Percentiles rank a stretch among this genome's conserved stretches.
phyloP scores from a whole-genome alignment of 2,113 vertebrate species.

The Gallinago jamesoni region DNA sequence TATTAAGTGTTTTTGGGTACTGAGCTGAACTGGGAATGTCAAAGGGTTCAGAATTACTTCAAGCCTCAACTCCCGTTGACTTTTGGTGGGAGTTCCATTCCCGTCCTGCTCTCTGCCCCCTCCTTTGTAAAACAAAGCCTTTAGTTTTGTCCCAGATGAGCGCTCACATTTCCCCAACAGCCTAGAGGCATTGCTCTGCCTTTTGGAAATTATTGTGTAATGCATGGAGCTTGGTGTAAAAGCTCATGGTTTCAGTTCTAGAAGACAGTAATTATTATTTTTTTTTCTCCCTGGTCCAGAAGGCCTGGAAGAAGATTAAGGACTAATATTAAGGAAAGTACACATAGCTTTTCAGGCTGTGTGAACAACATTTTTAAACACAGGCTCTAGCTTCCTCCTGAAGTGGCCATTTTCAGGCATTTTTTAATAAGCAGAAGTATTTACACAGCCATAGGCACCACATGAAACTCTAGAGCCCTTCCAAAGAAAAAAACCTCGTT shows the following conservation, averaged over 20 bases:
- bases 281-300: background rate
- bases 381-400: background rate
- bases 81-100: background rate
- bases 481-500: background rate
- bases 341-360: background rate
- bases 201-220: constrained; percentile 43
- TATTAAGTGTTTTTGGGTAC: constrained; percentile 19
- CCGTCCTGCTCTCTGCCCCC: background rate
- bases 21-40: constrained; percentile 16
- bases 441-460: background rate
- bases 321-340: background rate
- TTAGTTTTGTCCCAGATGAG: constrained; percentile 27
- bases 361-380: background rate
- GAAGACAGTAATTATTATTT: background rate
- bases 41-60: constrained; percentile 20
- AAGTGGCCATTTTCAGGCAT: background rate
- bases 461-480: background rate
- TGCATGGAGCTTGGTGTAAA: background rate
- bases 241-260: background rate
- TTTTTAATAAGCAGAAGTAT: background rate
- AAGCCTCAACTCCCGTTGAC: background rate
- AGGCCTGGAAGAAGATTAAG: constrained; percentile 24
- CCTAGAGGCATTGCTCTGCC: background rate
- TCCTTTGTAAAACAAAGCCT: background rate
- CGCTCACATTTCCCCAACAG: background rate